phyloP scores from a whole-genome alignment of 2,797 vertebrate species.

The Mallotus villosus region DNA sequence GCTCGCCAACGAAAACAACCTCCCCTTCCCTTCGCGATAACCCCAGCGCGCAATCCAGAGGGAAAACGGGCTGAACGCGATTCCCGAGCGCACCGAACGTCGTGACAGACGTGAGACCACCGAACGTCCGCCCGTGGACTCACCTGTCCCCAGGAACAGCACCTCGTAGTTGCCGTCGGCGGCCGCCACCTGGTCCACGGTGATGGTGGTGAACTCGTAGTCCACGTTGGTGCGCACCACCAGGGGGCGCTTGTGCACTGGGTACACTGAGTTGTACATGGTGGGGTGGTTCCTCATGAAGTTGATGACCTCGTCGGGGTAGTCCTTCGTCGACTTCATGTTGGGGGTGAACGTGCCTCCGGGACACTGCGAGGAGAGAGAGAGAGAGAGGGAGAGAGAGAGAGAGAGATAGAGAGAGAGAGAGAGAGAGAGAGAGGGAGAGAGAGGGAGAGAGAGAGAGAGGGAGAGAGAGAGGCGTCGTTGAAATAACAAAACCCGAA shows the following conservation, averaged over 20 bases:
- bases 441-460: too few relatives aligned
- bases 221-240: constrained; percentile 94
- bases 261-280: constrained; percentile 95
- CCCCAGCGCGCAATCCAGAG: neutral
- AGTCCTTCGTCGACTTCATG: constrained; percentile 99
- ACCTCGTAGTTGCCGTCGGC: constrained; percentile 98
- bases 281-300: constrained; percentile 97
- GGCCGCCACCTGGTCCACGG: constrained; percentile 96
- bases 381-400: too few relatives aligned
- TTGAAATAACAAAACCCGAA: constrained; percentile 27
- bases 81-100: too few relatives aligned
- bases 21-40: neutral
- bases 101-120: too few relatives aligned
- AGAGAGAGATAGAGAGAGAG: too few relatives aligned
- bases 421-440: too few relatives aligned
- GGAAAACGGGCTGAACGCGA: neutral
- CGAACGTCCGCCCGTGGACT: constrained; percentile 28
- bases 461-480: too few relatives aligned
- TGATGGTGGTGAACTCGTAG: constrained; percentile 96
- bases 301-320: constrained; percentile 98
- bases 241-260: constrained; percentile 93
- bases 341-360: constrained; percentile 97
- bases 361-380: constrained; percentile 81
- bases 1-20: neutral
- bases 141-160: constrained; percentile 98